Base-by-base conservation (phyloP, 2,797 vertebrate genomes). In the Ctenosaura bakeri region DNA sequence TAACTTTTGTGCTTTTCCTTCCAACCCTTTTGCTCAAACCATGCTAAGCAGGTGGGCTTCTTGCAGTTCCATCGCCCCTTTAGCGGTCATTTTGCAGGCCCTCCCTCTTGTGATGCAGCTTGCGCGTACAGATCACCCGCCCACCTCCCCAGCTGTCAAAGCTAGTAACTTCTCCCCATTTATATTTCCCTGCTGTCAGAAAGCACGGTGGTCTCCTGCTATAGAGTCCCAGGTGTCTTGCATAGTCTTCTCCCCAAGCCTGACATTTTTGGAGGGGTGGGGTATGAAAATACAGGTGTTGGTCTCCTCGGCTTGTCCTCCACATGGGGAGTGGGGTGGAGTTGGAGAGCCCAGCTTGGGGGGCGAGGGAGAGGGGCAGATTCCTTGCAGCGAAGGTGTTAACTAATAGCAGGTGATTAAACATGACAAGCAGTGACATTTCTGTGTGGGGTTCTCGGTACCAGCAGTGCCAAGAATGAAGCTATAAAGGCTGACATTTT, bases 361-460 rank as follows among this genome's bases (percentile, higher is more conserved):
- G 50, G 94, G 94, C 92, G 95, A 9, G 95, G 95, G 90, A 93
- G 95, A 93, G 95, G 97, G 97, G 96, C 97, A 95, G 95, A 86
- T 94, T 97, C 93, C 96, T 95, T 80, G 96, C 96, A 96, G 96
- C 85, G 96, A 97, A 97, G 97, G 97, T 97, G 97, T 97, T 97
- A 98, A 97, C 97, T 97, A 97, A 97, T 97, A 97, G 97, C 96
- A 97, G 97, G 97, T 97, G 98, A 98, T 98, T 98, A 98, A 98
- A 98, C 97, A 97, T 98, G 98, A 98, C 97, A 98, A 97, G 97
- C 95, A 93, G 97, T 97, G 98, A 98, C 97, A 98, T 98, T 98
- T 98, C 97, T 97, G 97, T 96, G 96, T 97, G 95, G 96, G 96
- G 97, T 97, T 96, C 96, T 97, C 95, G 91, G 96, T 96, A 96